Evolutionary conservation across 53 echinoderm and acorn worm species (phyloP).

Genomic region (Zoroaster sp.): DNA sequence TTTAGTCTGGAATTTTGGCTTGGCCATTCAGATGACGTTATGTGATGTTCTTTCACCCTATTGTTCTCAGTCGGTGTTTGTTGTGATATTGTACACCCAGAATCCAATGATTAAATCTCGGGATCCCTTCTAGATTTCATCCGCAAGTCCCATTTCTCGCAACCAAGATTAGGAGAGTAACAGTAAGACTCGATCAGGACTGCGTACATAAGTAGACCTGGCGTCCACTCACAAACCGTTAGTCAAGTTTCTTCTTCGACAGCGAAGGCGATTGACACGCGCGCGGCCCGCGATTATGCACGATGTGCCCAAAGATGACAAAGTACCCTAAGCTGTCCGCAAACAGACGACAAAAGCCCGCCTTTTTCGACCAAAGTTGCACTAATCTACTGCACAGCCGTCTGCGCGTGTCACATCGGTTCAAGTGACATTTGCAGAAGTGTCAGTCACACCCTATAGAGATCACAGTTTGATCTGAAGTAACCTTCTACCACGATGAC

Average conservation of each 20-base stretch:
- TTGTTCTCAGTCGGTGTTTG: not conserved
- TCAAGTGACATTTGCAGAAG: conserved; percentile 26
- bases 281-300: conserved; percentile 22
- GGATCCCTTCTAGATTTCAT: not conserved
- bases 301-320: conserved; percentile 36
- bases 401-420: conserved; percentile 33
- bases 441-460: conserved; percentile 38
- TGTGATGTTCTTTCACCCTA: not conserved
- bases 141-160: not conserved
- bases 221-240: not conserved
- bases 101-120: not conserved
- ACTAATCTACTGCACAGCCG: conserved; percentile 48
- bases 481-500: not conserved
- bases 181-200: too few species aligned
- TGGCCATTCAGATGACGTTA: not conserved
- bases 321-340: conserved; percentile 48
- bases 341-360: conserved; percentile 59
- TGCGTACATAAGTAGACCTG: not conserved
- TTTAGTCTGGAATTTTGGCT: not conserved
- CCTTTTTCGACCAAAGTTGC: conserved; percentile 8
- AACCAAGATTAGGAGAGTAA: not conserved
- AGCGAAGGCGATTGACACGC: not conserved
- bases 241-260: not conserved
- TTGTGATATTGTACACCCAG: not conserved
- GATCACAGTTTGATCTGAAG: not conserved